phyloP scores from a whole-genome alignment of 2,113 vertebrate species.

The Cephalopholis sonnerati region DNA sequence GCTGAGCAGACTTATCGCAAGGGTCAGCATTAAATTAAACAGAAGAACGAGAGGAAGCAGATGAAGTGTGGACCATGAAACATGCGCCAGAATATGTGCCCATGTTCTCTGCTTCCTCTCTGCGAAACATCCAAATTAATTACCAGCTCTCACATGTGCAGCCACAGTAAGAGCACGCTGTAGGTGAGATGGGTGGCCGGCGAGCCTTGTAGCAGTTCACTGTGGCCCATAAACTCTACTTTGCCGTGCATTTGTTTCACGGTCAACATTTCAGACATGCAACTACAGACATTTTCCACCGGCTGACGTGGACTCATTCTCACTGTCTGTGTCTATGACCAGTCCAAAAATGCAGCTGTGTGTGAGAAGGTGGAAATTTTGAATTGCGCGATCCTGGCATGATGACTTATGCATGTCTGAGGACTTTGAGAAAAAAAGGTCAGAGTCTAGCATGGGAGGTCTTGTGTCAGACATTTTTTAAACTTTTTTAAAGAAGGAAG shows the following conservation, averaged over 20 bases:
- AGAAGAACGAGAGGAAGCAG: slow-evolving; percentile 31
- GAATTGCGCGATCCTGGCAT: slow-evolving; percentile 70
- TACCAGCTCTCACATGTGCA: slow-evolving; percentile 38
- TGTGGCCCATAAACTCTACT: slow-evolving; percentile 46
- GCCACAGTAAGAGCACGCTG: not conserved
- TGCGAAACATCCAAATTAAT: slow-evolving; percentile 31
- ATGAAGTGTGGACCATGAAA: slow-evolving; percentile 41
- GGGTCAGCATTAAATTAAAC: slow-evolving; percentile 39
- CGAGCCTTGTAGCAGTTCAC: slow-evolving; percentile 37
- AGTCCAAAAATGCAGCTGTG: slow-evolving; percentile 67
- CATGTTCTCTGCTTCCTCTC: slow-evolving; percentile 6
- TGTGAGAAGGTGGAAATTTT: slow-evolving; percentile 67
- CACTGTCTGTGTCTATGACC: slow-evolving; percentile 42
- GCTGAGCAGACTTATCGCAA: slow-evolving; percentile 7
- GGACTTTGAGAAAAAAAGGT: slow-evolving; percentile 63
- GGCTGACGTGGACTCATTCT: slow-evolving; percentile 56
- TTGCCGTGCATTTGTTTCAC: slow-evolving; percentile 54
- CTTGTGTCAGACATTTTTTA: slow-evolving; percentile 58
- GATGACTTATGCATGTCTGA: slow-evolving; percentile 71
- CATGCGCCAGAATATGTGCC: slow-evolving; percentile 2
- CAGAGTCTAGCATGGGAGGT: slow-evolving; percentile 60
- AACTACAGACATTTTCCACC: slow-evolving; percentile 68
- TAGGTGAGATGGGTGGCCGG: slow-evolving; percentile 44
- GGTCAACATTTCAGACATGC: slow-evolving; percentile 58
- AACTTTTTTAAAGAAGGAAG: slow-evolving; percentile 55